Base-by-base conservation (phyloP, 2,888 invertebrate genomes). In the Epistrophe eligans region DNA sequence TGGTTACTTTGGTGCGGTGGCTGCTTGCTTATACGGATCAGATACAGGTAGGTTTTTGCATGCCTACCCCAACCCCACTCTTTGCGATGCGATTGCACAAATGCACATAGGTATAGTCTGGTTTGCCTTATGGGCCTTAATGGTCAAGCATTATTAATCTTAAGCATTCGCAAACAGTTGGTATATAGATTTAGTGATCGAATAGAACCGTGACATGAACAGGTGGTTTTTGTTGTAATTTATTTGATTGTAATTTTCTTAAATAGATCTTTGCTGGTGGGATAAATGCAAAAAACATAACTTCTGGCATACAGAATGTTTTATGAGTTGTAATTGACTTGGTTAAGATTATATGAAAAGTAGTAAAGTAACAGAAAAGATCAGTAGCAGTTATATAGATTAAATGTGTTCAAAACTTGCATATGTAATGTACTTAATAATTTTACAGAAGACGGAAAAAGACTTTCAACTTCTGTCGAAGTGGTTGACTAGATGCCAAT, bases 81-180 rank as follows among this genome's bases (percentile, higher is more conserved):
- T 79, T 24, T 24, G 24, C 3, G 24, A 24, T 64, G 66, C 57
- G 67, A 66, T 72, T 84, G 77, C 77, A 67, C 72, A 62, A 62
- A 28, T 82, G 73, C 74, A 67, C 48, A 28, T 64, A 24, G 24
- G 24, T 24, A 24, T 24, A 64, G 79, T 87, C 74, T 79, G 83
- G 79, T 87, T 79, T 76, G 87, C 87, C 79, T 87, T 60, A 72
- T 71, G 79, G 83, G 82, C 74, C 38, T 74, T 55, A 79, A 72
- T 87, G 79, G 87, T 79, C 82, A 83, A 67, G 83, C 79, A 76
- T 87, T 83, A 24, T 24, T 77, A 79, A 87, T 87, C 79, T 79
- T 28, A 35, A 79, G 48, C 71, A 70, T 73, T 74, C 66, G 83
- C 79, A 82, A 87, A 83, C 76, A 87, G 79, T 79, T 72, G 76